Evolutionary conservation across 1,140 invertebrate genomes (phyloP), one percentile per base, ranked within the genome.

Genomic region (Bombus balteatus): DNA sequence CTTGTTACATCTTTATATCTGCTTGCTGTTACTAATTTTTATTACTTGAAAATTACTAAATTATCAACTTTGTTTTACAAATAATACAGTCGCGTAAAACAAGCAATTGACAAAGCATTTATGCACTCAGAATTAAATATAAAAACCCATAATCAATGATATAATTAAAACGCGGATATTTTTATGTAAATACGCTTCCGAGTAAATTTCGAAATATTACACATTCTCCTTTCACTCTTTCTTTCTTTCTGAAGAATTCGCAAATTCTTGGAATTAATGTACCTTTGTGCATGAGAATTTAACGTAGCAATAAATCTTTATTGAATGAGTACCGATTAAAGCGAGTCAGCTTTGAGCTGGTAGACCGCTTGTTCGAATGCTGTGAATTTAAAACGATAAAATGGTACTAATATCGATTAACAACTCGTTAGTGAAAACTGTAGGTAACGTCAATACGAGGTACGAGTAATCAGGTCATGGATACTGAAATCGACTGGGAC

Each of bases 331-430:
- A 37, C 12, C 66, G 25, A 70, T 70, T 53, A 43, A 57, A 73
- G 6, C 10, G 28, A 70, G 37, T 18, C 39, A 74, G 37, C 53
- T 62, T 43, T 43, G 39, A 81, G 22, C n/a, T 22, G 37, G n/a
- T 6, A 73, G 73, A 43, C 39, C 12, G n/a, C 39, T 65, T 74
- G 72, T 65, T 73, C 80, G 53, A 10, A 32, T 28, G 25, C 32
- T 15, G 18, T 62, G 80, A 81, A 73, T 74, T 39, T 79, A 73
- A 62, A 81, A 81, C 43, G 79, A 81, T 43, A 43, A 81, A 81
- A 74, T 73, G 59, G 39, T 62, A 62, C 34, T 83, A 66, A 83
- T 83, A 83, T 83, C 81, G 81, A 83, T 83, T 76, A 83, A 77
- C 65, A 41, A 47, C 57, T 82, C 73, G 74, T 43, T 83, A 57